A percentile compares a stretch with the other conserved stretches of the same genome.
Evolutionary conservation across 2,113 vertebrate genomes (phyloP).

Genomic region (Bujurquina vittata): DNA sequence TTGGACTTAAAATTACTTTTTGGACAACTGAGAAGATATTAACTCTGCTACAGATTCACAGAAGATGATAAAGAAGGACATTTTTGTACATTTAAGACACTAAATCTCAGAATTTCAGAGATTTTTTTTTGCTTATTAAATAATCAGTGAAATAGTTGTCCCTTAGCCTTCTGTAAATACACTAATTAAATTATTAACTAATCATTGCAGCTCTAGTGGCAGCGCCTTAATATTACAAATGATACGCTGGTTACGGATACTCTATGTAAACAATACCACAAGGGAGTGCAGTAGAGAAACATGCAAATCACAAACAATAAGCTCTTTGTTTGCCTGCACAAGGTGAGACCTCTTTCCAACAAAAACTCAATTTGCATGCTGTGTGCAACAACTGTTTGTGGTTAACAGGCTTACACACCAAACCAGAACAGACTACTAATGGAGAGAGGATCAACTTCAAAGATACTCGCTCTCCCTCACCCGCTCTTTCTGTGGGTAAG

Average conservation of each 20-base stretch:
- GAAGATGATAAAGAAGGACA: accelerated
- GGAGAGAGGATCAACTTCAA: slow-evolving; percentile 46
- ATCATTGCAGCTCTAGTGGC: not conserved
- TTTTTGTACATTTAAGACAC: not conserved
- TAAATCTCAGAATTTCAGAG: not conserved
- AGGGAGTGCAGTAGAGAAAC: not conserved
- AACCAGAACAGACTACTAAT: slow-evolving; percentile 51
- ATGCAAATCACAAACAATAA: slow-evolving; percentile 16
- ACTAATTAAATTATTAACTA: not conserved
- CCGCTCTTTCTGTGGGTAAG: not conserved
- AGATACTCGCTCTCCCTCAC: slow-evolving; percentile 15
- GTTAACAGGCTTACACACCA: slow-evolving; percentile 42
- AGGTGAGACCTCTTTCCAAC: slow-evolving; percentile 39
- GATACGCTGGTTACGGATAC: slow-evolving; percentile 3
- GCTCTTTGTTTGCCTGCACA: slow-evolving; percentile 17
- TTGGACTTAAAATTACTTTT: not conserved
- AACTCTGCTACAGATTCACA: not conserved
- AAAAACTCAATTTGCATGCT: slow-evolving; percentile 48
- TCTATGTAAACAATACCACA: not conserved
- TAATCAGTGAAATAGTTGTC: not conserved
- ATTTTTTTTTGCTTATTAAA: not conserved
- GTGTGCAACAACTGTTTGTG: slow-evolving; percentile 44
- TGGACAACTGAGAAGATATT: not conserved
- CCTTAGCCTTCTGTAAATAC: not conserved
- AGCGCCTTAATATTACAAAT: not conserved